Conservation (phyloP, 2,113 vertebrate species). For the Monopterus albus region DNA sequence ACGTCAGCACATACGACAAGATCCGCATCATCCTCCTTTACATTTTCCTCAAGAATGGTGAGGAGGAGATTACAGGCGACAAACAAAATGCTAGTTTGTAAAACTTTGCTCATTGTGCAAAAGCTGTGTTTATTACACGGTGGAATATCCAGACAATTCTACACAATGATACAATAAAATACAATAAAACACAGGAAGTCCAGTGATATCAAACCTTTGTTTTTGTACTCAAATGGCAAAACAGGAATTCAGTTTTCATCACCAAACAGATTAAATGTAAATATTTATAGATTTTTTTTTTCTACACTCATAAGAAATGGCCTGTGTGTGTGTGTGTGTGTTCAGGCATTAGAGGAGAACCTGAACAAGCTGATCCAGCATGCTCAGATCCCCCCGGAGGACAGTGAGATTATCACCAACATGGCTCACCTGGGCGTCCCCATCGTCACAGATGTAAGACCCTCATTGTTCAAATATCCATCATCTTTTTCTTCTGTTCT, state of each 20-base stretch:
- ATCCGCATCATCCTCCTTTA: slow-evolving; percentile 99
- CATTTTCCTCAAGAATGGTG: slow-evolving; percentile 98
- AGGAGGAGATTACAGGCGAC: neutral
- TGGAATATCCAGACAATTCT: no score
- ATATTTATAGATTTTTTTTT: no score
- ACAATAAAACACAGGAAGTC: no score
- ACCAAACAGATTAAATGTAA: no score
- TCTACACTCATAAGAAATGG: neutral
- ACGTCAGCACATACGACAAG: slow-evolving; percentile 95
- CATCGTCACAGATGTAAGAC: slow-evolving; percentile 94
- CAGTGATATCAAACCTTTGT: neutral
- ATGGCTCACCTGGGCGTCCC: slow-evolving; percentile 96
- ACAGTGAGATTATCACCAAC: slow-evolving; percentile 99
- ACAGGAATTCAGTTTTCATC: neutral
- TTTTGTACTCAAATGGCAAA: neutral
- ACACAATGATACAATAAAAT: no score
- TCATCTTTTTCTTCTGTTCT: neutral
- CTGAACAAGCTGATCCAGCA: slow-evolving; percentile 99
- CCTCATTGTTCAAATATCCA: neutral
- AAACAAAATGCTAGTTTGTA: no score
- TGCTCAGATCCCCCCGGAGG: slow-evolving; percentile 97
- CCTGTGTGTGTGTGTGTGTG: slow-evolving; percentile 24
- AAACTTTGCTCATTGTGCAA: no score
- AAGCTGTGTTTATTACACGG: no score
- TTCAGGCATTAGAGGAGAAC: slow-evolving; percentile 97